Evolutionary conservation across 1,140 invertebrate species (phyloP).

Genomic region (Sminthurinus signatus): DNA sequence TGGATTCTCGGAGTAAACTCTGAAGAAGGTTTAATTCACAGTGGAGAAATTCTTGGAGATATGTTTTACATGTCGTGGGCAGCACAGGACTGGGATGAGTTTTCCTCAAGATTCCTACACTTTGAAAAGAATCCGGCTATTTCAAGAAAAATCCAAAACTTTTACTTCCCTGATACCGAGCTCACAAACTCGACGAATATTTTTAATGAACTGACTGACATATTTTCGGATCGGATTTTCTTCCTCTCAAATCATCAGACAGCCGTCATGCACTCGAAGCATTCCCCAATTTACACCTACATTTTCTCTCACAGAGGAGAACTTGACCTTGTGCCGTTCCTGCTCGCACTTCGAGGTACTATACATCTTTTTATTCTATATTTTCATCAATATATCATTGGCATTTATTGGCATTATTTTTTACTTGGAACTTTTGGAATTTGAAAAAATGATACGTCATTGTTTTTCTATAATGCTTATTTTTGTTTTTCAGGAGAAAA

Average conservation of each 20-base stretch:
- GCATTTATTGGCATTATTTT: too few species aligned
- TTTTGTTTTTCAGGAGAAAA: conserved; percentile 8
- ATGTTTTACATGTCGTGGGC: background rate
- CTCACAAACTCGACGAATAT: background rate
- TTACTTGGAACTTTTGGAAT: too few species aligned
- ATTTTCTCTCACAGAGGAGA: conserved; percentile 16
- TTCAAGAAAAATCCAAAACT: conserved; percentile 10
- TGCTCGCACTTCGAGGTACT: conserved; percentile 18
- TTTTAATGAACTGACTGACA: conserved; percentile 23
- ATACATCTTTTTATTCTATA: too few species aligned
- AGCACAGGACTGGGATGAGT: conserved; percentile 10
- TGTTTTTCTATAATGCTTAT: too few species aligned
- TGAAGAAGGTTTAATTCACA: conserved; percentile 17
- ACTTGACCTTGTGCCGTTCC: conserved; percentile 15
- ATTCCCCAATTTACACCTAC: conserved; percentile 21
- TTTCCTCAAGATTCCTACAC: conserved; percentile 3
- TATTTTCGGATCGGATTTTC: conserved; percentile 28
- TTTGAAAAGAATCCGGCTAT: conserved; percentile 23
- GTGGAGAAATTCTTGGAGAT: conserved; percentile 1
- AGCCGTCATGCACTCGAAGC: conserved; percentile 18
- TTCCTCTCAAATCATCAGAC: conserved; percentile 20
- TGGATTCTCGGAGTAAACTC: conserved; percentile 57
- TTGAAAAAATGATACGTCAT: too few species aligned
- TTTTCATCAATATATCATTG: too few species aligned
- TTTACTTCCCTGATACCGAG: conserved; percentile 14